Base-by-base conservation (phyloP, 2,797 vertebrate genomes). In the Parotocinclus haroldoi region DNA sequence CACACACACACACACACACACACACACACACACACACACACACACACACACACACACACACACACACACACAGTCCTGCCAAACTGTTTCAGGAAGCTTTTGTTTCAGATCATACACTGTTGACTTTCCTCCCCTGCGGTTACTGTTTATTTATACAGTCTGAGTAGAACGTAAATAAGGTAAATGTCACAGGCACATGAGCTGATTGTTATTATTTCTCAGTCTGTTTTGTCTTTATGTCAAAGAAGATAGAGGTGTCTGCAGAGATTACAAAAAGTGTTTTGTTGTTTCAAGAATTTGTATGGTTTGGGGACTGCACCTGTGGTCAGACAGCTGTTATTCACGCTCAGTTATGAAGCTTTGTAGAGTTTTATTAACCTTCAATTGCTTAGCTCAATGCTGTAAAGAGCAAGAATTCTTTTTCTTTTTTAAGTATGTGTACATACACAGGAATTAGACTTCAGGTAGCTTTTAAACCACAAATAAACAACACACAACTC, bases 51-150 rank as follows among this genome's bases (percentile, higher is more conserved):
- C 27, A 27, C 45, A 76, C 79, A 79, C 37, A 56, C 46, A 44
- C 53, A 59, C 18, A 3, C 4, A 11, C 37, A 49, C 49, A 13
- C 45, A 40, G 9, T 44, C 56, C 8, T 19, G 40, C 37, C 69
- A 68, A 73, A 74, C 64, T 77, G 69, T 80, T 79, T 65, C 50
- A 3, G 49, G 75, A 69, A 58, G 70, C 69, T 75, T 80, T 86
- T 83, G 81, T 85, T 82, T 85, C 79, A 69, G 76, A 71, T 84
- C 81, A 83, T 84, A 83, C 74, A 87, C 84, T 80, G 79, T 76
- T 80, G 82, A 81, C 82, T 85, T 80, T 81, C 76, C 19, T 64
- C 81, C 80, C 85, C 72, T 78, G 79, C 79, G 79, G 78, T 78
- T 81, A 70, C 51, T 86, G 83, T 87, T 86, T 88, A 76, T 85